These are phyloP conservation scores for Drosophila mettleri DNA, from an alignment of 2,888 invertebrate genomes.

Conservation along the genomic window DNA sequence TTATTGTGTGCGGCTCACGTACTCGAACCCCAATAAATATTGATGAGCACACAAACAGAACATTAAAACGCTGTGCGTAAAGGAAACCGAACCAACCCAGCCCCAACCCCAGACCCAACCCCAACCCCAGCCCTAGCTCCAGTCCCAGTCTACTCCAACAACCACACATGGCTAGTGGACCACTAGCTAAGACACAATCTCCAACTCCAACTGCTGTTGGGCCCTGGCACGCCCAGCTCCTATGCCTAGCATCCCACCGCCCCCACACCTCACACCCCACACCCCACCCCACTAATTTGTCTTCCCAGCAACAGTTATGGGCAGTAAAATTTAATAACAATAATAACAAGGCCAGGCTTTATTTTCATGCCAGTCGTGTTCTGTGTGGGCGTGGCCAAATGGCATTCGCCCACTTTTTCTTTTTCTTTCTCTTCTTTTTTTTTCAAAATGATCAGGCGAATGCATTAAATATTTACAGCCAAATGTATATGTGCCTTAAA, in stretches of 20 bases:
- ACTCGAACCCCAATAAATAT: constrained; percentile 79
- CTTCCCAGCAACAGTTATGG: constrained; percentile 75
- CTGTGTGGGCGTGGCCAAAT: constrained; percentile 10
- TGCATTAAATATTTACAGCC: constrained; percentile 78
- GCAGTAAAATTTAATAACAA: constrained; percentile 80
- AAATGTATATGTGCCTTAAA: constrained; percentile 61
- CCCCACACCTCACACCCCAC: neutral
- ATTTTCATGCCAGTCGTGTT: constrained; percentile 53
- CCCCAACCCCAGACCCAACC: too few relatives aligned
- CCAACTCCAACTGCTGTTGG: neutral
- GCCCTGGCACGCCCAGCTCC: neutral
- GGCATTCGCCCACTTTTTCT: constrained; percentile 3
- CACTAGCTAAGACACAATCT: constrained; percentile 15
- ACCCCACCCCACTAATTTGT: constrained; percentile 58
- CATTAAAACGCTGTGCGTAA: constrained; percentile 75
- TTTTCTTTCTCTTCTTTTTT: neutral
- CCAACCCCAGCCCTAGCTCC: too few relatives aligned
- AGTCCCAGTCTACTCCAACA: too few relatives aligned
- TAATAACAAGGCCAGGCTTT: constrained; percentile 69
- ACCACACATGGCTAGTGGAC: constrained; percentile 25
- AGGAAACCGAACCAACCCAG: too few relatives aligned
- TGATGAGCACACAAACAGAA: constrained; percentile 79
- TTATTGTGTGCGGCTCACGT: constrained; percentile 75
- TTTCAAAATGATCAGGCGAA: constrained; percentile 59
- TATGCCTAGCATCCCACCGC: neutral